Base-by-base conservation (phyloP, 1,140 invertebrate species). In the Macrotrachela quadricornifera region DNA sequence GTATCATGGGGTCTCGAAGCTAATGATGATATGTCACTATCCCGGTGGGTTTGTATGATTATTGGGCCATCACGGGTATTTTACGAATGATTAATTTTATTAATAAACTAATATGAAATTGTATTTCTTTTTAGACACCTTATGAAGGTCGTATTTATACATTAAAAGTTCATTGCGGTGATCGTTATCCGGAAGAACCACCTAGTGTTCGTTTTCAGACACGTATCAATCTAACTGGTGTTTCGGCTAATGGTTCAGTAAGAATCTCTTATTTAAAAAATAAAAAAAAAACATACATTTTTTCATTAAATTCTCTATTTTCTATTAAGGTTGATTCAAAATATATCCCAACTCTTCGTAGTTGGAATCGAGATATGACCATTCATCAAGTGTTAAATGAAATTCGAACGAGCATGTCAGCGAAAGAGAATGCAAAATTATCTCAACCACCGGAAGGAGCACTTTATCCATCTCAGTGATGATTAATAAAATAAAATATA, bases 91-190 rank as follows among this genome's bases (percentile, higher is more conserved):
- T 49, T 59, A 4, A 2, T 4, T 11, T 37, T 50, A 16, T 36
- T 30, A 39, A 47, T 16, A 36, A 49, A 40, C 17, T 13, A 45
- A 57, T 38, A 46, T 13, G 17, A n/a, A 11, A 41, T 38, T 45
- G 10, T 40, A 42, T 21, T 55, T 61, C 60, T 63, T 76, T 79
- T 58, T 76, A 95, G 83, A 95, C 90, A 61, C 84, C 85, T 46
- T 97, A 86, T 77, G 92, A 97, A 78, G 90, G 92, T 78, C 80
- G 88, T 68, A 96, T 96, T 80, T 96, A 95, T 73, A 91, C 85
- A 70, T 78, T 97, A 67, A 91, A 86, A 78, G 82, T 97, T 72
- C 86, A 91, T 74, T 96, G 91, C 75, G 87, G 87, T 59, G 79
- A 80, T 61, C 80, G 80, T 70, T 97, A 97, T 74, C 91, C 91